Conservation (phyloP, 2,888 invertebrate species). For the Drosophila aldrichi region DNA sequence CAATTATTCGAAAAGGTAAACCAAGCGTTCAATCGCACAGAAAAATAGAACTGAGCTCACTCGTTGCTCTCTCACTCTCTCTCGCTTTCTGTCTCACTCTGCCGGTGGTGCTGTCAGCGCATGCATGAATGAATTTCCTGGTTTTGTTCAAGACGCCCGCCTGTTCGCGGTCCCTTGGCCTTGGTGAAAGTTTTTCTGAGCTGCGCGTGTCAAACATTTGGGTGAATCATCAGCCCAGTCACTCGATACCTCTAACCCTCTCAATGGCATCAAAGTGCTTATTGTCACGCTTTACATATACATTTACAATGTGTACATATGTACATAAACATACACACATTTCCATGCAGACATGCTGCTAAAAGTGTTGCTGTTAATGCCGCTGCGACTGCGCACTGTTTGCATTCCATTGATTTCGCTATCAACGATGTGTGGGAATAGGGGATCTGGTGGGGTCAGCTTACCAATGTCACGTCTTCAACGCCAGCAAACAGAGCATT, state of each 20-base stretch:
- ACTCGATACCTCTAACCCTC: not conserved
- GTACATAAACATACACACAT: no score
- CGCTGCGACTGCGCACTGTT: slow-evolving; percentile 20
- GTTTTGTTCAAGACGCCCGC: slow-evolving; percentile 10
- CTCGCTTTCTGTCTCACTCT: not conserved
- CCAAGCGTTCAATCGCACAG: not conserved
- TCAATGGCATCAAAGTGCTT: not conserved
- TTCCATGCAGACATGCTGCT: slow-evolving; percentile 1
- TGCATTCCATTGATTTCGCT: not conserved
- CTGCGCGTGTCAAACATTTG: slow-evolving; percentile 1
- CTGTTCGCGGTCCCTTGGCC: slow-evolving; percentile 11
- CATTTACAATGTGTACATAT: not conserved
- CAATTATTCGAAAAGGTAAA: slow-evolving; percentile 82
- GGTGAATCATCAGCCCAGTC: slow-evolving; percentile 50
- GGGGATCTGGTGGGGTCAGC: slow-evolving; percentile 1
- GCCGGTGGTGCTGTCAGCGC: not conserved
- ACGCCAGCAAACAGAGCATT: slow-evolving; percentile 1
- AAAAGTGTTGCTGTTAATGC: not conserved
- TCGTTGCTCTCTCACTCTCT: not conserved
- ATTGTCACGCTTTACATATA: slow-evolving; percentile 1
- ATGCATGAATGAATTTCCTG: slow-evolving; percentile 55
- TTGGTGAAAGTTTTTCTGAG: slow-evolving; percentile 48
- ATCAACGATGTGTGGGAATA: no score
- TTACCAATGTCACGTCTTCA: slow-evolving; percentile 25
- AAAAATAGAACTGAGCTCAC: not conserved